phyloP scores from a whole-genome alignment of 2,888 invertebrate genomes.

The Leucophenga maculata region DNA sequence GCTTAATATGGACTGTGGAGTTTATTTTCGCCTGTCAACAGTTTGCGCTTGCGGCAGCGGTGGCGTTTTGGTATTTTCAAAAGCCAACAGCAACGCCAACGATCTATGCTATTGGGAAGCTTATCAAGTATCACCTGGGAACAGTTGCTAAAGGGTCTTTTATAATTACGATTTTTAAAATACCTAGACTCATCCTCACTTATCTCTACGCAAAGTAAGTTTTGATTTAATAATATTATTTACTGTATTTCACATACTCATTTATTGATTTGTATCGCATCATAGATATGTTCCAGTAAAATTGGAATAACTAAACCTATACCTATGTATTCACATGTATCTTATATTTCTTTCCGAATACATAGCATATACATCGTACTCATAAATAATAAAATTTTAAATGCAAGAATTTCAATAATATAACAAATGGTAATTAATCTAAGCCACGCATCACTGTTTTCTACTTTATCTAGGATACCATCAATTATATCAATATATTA shows the following conservation, averaged over 20 bases:
- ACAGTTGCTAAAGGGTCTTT: constrained; percentile 96
- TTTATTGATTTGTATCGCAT: too few species aligned
- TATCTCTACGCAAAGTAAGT: constrained; percentile 92
- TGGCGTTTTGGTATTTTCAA: constrained; percentile 95
- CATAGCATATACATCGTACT: too few species aligned
- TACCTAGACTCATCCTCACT: constrained; percentile 89
- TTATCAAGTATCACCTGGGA: constrained; percentile 92
- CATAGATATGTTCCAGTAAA: too few species aligned
- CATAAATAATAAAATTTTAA: too few species aligned
- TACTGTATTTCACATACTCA: too few species aligned
- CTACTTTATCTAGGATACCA: too few species aligned
- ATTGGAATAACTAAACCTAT: too few species aligned
- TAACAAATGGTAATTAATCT: too few species aligned
- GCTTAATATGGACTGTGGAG: constrained; percentile 93
- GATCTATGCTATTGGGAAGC: constrained; percentile 77
- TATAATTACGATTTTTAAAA: constrained; percentile 92
- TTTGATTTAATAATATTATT: not conserved
- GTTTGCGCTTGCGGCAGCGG: constrained; percentile 93
- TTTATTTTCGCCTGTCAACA: constrained; percentile 95
- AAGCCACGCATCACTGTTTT: too few species aligned
- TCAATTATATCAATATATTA: not conserved
- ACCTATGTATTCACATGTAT: too few species aligned
- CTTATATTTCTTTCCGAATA: too few species aligned
- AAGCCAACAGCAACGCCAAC: constrained; percentile 80
- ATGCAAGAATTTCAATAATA: too few species aligned